Evolutionary conservation across 2,113 vertebrate genomes (phyloP).

Genomic region (Gnathonemus echidnorhynchus): DNA sequence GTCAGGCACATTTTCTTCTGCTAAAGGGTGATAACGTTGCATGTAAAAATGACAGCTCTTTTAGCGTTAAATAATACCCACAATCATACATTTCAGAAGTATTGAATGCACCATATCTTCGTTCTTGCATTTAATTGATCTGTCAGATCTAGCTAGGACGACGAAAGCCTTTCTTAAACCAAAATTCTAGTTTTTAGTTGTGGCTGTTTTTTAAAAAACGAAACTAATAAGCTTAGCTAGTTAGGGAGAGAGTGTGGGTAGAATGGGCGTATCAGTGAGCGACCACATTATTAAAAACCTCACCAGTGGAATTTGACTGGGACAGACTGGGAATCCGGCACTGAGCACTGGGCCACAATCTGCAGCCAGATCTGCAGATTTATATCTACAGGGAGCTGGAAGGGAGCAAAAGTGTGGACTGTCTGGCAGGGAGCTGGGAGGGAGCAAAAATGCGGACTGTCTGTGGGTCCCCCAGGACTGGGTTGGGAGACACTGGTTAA

Average conservation of each 20-base stretch:
- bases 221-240: neutral
- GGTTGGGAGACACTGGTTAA: neutral
- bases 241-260: neutral
- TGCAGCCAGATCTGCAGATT: neutral
- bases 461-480: neutral
- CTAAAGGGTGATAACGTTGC: conserved; percentile 43
- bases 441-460: neutral
- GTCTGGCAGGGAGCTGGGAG: neutral
- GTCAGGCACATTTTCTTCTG: conserved; percentile 37
- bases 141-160: neutral
- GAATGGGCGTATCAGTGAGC: neutral
- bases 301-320: neutral
- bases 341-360: neutral
- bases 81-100: neutral
- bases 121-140: neutral
- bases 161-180: neutral
- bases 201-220: neutral
- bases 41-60: conserved; percentile 42
- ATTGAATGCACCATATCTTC: neutral
- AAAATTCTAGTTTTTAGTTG: neutral
- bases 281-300: neutral
- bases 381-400: neutral
- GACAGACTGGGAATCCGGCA: neutral
- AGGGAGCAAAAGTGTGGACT: too few relatives aligned
- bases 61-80: neutral